phyloP scores from a whole-genome alignment of 2,797 vertebrate genomes.

The Coilia nasus region DNA sequence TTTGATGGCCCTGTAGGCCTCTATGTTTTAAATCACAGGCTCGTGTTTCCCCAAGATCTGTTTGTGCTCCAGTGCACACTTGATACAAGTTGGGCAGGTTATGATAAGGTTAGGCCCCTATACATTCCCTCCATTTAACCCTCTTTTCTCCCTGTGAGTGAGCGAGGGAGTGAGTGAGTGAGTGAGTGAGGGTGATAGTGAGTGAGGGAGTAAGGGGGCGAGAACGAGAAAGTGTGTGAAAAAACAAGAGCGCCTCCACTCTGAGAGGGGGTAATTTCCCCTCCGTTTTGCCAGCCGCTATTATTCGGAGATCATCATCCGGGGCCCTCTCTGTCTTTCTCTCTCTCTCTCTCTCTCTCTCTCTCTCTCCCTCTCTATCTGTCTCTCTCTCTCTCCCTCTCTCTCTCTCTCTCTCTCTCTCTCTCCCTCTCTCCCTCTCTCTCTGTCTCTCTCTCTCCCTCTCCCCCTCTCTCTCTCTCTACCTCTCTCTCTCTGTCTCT shows the following conservation, averaged over 20 bases:
- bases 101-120: slow-evolving; percentile 27
- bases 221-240: neutral
- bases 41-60: neutral
- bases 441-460: slow-evolving; percentile 15
- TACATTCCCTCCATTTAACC: slow-evolving; percentile 17
- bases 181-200: no score
- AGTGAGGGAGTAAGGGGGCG: neutral
- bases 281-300: slow-evolving; percentile 40
- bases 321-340: neutral
- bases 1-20: neutral
- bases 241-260: slow-evolving; percentile 21
- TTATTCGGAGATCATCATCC: slow-evolving; percentile 46
- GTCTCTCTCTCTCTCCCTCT: slow-evolving; percentile 34
- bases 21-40: neutral
- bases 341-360: neutral
- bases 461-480: neutral
- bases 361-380: slow-evolving; percentile 24
- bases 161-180: neutral
- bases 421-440: neutral
- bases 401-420: slow-evolving; percentile 26
- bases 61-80: neutral
- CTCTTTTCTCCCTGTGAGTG: neutral
- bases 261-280: slow-evolving; percentile 50
- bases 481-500: neutral
- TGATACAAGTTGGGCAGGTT: neutral